Evolutionary conservation across 2,113 vertebrate genomes (phyloP).

Genomic region (Galeopterus variegatus): DNA sequence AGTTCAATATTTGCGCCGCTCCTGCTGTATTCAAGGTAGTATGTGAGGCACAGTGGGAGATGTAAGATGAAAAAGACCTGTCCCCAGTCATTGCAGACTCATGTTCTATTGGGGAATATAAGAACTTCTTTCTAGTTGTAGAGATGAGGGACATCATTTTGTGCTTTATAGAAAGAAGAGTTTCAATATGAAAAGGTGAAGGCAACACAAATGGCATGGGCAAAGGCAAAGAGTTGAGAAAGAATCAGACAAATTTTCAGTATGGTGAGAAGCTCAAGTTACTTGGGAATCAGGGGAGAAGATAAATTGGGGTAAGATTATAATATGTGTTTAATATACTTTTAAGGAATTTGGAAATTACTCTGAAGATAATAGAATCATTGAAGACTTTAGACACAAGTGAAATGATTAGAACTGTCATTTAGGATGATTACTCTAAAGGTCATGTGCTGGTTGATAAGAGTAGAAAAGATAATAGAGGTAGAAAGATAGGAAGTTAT

Average conservation of each 20-base stretch:
- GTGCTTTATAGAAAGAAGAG: neutral
- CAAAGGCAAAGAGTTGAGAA: neutral
- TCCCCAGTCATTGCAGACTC: neutral
- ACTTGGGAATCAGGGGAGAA: neutral
- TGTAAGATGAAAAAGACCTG: neutral
- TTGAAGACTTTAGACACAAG: conserved; percentile 18
- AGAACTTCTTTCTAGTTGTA: neutral
- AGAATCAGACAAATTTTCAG: neutral
- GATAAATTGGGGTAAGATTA: neutral
- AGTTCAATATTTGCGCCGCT: neutral
- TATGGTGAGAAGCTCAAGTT: conserved; percentile 22
- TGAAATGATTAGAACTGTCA: conserved; percentile 30
- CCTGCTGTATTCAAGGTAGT: neutral
- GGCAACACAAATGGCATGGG: neutral
- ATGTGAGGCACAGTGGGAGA: neutral
- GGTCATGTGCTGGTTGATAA: neutral
- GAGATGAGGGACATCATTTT: neutral
- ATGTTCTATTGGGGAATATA: neutral
- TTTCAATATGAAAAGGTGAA: neutral
- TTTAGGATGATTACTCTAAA: conserved; percentile 40
- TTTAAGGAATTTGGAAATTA: conserved; percentile 54
- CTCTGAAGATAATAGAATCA: conserved; percentile 53
- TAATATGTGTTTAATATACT: conserved; percentile 38
- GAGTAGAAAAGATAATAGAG: neutral
- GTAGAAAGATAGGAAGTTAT: conserved; percentile 26